These are phyloP conservation scores for Anguilla pacifica DNA, from an alignment of 2,797 vertebrate genomes.

Conservation along the genomic window DNA sequence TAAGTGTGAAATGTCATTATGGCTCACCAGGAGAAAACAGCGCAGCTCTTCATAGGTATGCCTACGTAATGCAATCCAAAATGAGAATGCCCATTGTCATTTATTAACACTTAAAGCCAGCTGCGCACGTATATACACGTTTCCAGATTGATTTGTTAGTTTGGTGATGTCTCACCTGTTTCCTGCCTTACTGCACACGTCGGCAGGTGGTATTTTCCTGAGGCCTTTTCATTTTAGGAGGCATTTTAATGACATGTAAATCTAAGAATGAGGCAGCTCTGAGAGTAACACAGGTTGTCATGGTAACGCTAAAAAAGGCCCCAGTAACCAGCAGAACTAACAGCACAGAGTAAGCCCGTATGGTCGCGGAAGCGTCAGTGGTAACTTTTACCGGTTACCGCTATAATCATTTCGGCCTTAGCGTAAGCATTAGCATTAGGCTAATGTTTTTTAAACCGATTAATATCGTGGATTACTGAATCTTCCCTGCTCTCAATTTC, in stretches of 20 bases:
- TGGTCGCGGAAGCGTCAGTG: not conserved
- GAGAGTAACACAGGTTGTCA: not conserved
- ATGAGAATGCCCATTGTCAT: not conserved
- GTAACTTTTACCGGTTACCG: not conserved
- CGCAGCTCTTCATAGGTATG: not conserved
- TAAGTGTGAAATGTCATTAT: not conserved
- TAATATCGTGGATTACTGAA: constrained; percentile 3
- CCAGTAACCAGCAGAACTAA: not conserved
- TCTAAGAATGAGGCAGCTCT: not conserved
- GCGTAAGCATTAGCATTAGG: not conserved
- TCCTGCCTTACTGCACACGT: not conserved
- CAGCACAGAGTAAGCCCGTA: not conserved
- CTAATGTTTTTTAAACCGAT: not conserved
- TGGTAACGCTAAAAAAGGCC: not conserved
- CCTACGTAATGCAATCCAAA: not conserved
- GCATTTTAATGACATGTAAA: not conserved
- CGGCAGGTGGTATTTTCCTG: not conserved
- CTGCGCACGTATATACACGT: not conserved
- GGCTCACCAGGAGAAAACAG: not conserved
- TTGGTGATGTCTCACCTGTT: not conserved
- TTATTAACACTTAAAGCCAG: not conserved
- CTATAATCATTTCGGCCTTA: not conserved
- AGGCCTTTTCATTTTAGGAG: not conserved
- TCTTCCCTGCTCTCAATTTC: not conserved
- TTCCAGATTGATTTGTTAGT: not conserved